A percentile compares a stretch with the other conserved stretches of the same genome.
Evolutionary conservation across 2,888 invertebrate species (phyloP).

Genomic region (Catocala fraxini): DNA sequence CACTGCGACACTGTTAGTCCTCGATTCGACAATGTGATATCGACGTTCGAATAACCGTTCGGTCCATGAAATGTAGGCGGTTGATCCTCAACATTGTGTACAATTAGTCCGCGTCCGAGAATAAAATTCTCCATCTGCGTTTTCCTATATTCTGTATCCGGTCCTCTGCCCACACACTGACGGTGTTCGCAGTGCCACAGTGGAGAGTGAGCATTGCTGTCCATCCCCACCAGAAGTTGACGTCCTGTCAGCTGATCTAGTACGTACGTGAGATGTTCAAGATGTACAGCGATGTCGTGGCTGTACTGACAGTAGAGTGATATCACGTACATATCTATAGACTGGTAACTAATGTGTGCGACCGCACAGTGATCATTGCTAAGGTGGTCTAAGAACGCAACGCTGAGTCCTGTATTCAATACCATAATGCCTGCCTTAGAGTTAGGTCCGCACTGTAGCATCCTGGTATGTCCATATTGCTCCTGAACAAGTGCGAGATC

Average conservation of each 20-base stretch:
- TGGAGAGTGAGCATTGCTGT: slow-evolving; percentile 7
- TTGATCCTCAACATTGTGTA: too few relatives aligned
- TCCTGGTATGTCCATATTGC: neutral
- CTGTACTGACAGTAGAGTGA: neutral
- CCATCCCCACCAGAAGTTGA: neutral
- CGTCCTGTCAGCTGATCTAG: neutral
- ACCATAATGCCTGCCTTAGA: too few relatives aligned
- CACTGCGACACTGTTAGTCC: too few relatives aligned
- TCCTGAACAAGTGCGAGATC: neutral
- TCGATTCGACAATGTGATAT: too few relatives aligned
- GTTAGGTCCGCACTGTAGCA: too few relatives aligned
- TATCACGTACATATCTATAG: neutral
- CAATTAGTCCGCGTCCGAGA: too few relatives aligned
- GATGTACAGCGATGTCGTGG: neutral
- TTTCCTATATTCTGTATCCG: too few relatives aligned
- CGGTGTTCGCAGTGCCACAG: neutral
- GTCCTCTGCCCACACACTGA: too few relatives aligned
- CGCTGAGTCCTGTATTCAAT: neutral
- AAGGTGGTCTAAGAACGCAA: neutral
- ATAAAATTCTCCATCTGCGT: too few relatives aligned
- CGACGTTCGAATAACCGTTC: too few relatives aligned
- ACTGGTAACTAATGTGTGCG: neutral
- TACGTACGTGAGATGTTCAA: neutral
- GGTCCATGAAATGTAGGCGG: too few relatives aligned
- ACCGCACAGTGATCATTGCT: neutral